Percentiles rank a stretch among this genome's conserved stretches.
phyloP scores from a whole-genome alignment of 2,888 invertebrate genomes.

The Mythimna loreyi region DNA sequence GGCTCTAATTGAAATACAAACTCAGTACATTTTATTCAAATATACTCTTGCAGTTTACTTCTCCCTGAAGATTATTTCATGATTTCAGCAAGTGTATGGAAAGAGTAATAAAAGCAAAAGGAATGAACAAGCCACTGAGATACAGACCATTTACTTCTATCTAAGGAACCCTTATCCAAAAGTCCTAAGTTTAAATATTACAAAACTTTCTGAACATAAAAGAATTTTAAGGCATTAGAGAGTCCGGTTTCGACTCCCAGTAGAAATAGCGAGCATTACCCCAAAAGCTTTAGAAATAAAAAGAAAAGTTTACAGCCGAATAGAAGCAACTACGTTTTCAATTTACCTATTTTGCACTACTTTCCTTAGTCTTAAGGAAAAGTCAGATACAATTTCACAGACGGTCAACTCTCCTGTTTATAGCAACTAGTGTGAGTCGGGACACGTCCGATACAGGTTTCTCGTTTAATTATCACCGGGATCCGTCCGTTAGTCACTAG shows the following conservation, averaged over 20 bases:
- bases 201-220: slow-evolving; percentile 46
- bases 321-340: slow-evolving; percentile 59
- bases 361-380: slow-evolving; percentile 65
- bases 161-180: slow-evolving; percentile 50
- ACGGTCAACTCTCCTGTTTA: slow-evolving; percentile 64
- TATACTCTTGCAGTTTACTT: background rate
- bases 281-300: slow-evolving; percentile 54
- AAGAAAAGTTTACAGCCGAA: slow-evolving; percentile 56
- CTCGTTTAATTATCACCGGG: slow-evolving; percentile 68
- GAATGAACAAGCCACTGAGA: slow-evolving; percentile 47
- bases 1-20: slow-evolving; percentile 13
- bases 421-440: slow-evolving; percentile 58
- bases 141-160: slow-evolving; percentile 50
- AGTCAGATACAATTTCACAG: slow-evolving; percentile 68
- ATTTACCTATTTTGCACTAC: slow-evolving; percentile 67
- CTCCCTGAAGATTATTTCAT: slow-evolving; percentile 29
- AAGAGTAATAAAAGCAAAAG: slow-evolving; percentile 43
- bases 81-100: slow-evolving; percentile 26
- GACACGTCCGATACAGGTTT: slow-evolving; percentile 66
- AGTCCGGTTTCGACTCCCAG: slow-evolving; percentile 45
- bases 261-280: slow-evolving; percentile 34
- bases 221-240: slow-evolving; percentile 52
- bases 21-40: slow-evolving; percentile 35
- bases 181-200: slow-evolving; percentile 49
- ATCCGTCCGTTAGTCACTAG: slow-evolving; percentile 64